These are phyloP conservation scores for Odocoileus virginianus DNA, from an alignment of 2,113 vertebrate genomes.

Conservation along the genomic window DNA sequence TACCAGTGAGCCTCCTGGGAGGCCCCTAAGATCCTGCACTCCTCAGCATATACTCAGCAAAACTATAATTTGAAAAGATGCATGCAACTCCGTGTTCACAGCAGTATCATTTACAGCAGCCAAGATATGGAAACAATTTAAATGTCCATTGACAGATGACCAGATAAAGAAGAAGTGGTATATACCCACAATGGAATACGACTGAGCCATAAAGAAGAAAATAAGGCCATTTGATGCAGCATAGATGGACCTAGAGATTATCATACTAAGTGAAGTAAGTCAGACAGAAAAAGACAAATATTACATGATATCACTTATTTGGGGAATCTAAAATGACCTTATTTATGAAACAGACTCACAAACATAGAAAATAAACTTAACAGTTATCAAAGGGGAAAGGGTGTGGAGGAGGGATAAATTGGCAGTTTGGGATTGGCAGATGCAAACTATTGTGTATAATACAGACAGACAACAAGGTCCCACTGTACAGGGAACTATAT, in stretches of 20 bases:
- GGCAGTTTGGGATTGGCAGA: background rate
- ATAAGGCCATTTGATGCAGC: background rate
- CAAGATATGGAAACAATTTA: background rate
- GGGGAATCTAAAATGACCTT: background rate
- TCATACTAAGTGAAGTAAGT: background rate
- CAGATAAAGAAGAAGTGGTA: background rate
- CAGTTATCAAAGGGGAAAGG: background rate
- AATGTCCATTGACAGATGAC: background rate
- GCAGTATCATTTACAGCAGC: background rate
- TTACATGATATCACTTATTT: background rate
- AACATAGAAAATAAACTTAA: background rate
- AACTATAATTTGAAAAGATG: background rate
- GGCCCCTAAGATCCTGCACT: background rate
- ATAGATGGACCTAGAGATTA: background rate
- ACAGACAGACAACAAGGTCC: background rate
- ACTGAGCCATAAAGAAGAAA: background rate
- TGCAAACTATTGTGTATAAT: background rate
- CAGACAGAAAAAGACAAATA: background rate
- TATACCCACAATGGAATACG: background rate
- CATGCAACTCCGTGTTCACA: background rate
- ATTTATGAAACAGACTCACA: background rate
- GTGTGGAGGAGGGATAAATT: background rate
- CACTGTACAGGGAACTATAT: background rate
- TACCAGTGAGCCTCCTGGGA: too few species aligned
- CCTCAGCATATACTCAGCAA: background rate